Evolutionary conservation across 2,113 vertebrate species (phyloP), one percentile per base, ranked within the genome.

Genomic region (Serilophus lunatus): DNA sequence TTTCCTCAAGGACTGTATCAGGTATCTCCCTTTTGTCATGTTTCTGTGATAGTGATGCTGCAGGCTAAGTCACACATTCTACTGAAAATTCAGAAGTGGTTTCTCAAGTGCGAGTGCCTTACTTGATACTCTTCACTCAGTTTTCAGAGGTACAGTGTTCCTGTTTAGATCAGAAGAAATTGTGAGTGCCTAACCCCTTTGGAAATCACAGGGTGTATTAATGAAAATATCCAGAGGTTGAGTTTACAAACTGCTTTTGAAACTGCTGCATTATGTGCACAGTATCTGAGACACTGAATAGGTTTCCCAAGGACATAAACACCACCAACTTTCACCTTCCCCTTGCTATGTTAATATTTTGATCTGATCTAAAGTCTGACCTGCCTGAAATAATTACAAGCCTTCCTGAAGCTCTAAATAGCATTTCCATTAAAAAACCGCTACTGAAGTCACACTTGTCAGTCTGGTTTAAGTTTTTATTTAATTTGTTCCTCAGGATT

Each of bases 401-500:
- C 33, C 25, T 94, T 90, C 38, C 49, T 72, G 82, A 60, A 92
- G 45, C 86, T 93, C 53, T 76, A 49, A 96, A 88, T 82, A 53
- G 3, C 33, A 56, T 82, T 91, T 94, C 53, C n/a, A 82, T 91
- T 92, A 42, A 92, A 88, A 90, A 79, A 54, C 1, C 23, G 14
- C 31, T 31, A 17, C 56, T 59, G 56, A 81, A 86, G 69, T 92
- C 77, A 92, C 70, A 85, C 82, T 51, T 91, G 89, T 90, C 93
- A 94, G 72, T 86, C 72, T 84, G 54, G 31, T 90, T 91, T 77
- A 88, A 81, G 89, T 53, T 95, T 85, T 66, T 94, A 86, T 84
- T 94, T 81, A 92, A 81, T 95, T 83, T 91, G 69, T 96, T 93
- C 72, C 82, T 92, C 19, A 53, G 71, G 79, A 71, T 92, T 78